Percentiles rank a stretch among this genome's conserved stretches.
These are phyloP conservation scores for Delichon dasypus DNA, from an alignment of 2,797 vertebrate genomes.

Conservation along the genomic window DNA sequence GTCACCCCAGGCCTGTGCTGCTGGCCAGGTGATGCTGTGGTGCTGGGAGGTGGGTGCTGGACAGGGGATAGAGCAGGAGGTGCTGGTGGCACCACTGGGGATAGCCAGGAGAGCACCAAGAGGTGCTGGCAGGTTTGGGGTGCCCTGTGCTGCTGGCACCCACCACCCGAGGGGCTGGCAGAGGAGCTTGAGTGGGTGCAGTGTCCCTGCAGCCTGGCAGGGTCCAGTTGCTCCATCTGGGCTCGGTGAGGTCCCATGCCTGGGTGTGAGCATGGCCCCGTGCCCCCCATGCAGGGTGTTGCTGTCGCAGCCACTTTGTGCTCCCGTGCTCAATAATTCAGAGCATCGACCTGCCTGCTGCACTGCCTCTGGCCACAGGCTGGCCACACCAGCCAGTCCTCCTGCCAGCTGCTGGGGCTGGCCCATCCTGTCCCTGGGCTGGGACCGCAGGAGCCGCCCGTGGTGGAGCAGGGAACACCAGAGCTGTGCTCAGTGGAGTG, in stretches of 20 bases:
- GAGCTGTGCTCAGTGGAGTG: fast-evolving
- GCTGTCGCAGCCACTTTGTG: fast-evolving
- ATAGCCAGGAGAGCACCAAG: not conserved
- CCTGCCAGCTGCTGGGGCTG: not conserved
- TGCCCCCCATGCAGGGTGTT: fast-evolving
- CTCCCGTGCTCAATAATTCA: not conserved
- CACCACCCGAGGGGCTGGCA: not conserved
- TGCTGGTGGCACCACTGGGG: fast-evolving
- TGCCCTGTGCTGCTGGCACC: not conserved
- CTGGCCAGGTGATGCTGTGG: not conserved
- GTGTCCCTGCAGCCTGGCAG: not conserved
- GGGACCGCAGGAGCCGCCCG: fast-evolving
- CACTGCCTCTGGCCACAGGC: not conserved
- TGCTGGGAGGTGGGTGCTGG: not conserved
- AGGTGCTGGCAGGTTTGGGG: not conserved
- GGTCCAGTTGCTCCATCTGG: not conserved
- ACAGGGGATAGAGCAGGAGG: not conserved
- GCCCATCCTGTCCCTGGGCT: not conserved
- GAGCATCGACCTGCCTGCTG: not conserved
- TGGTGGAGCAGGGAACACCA: not conserved
- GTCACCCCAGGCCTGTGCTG: fast-evolving
- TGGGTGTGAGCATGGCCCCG: fast-evolving
- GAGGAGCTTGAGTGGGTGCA: not conserved
- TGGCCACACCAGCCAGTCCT: not conserved
- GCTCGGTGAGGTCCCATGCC: not conserved